Conservation (phyloP, 2,888 invertebrate genomes). For the Neocrepidodera transversa region DNA sequence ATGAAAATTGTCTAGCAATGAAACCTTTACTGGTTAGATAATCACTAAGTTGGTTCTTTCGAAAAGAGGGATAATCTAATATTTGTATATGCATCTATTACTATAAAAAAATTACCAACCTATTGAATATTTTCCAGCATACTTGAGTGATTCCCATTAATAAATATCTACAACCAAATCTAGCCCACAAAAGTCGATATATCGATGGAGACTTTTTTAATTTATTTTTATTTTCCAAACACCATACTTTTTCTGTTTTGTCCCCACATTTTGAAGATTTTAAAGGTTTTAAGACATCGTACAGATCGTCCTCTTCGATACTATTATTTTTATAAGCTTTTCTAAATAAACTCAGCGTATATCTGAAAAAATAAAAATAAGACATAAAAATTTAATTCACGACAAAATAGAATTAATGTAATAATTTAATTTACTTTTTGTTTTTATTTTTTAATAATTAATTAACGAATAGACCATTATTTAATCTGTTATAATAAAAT, state of each 20-base stretch:
- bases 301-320: slow-evolving; percentile 68
- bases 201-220: slow-evolving; percentile 35
- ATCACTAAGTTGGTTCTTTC: too few species aligned
- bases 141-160: slow-evolving; percentile 33
- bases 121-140: slow-evolving; percentile 35
- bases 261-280: slow-evolving; percentile 42
- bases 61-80: too few species aligned
- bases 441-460: too few species aligned
- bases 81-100: too few species aligned
- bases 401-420: too few species aligned
- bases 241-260: slow-evolving; percentile 51
- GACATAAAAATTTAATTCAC: too few species aligned
- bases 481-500: too few species aligned
- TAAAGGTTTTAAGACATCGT: slow-evolving; percentile 61
- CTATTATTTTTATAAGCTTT: slow-evolving; percentile 68
- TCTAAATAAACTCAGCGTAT: slow-evolving; percentile 71
- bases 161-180: slow-evolving; percentile 39
- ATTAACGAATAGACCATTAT: too few species aligned
- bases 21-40: too few species aligned
- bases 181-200: slow-evolving; percentile 35
- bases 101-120: too few species aligned
- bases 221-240: slow-evolving; percentile 24
- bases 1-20: too few species aligned
- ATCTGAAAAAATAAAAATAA: slow-evolving; percentile 63
- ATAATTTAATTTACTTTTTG: too few species aligned